These are phyloP conservation scores for Pelecanus crispus DNA, from an alignment of 2,113 vertebrate genomes.

Conservation along the genomic window DNA sequence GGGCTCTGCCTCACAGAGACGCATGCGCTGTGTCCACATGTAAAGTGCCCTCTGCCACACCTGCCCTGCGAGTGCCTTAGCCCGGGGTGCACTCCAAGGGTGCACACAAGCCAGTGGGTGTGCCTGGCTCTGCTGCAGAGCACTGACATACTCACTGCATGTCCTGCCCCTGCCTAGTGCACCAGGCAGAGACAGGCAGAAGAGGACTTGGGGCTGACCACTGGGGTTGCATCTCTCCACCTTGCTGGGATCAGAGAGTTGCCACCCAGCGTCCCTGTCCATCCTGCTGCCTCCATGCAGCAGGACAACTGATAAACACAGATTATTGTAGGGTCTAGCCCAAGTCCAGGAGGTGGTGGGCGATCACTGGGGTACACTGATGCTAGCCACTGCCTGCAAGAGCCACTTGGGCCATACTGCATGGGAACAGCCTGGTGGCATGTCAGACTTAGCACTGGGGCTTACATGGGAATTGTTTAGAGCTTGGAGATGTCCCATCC, in stretches of 20 bases:
- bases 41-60: not conserved
- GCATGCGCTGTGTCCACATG: accelerated
- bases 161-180: not conserved
- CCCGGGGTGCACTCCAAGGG: not conserved
- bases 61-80: accelerated
- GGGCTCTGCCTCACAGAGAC: not conserved
- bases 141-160: accelerated
- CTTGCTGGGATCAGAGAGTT: not conserved
- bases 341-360: too few relatives aligned
- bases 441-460: accelerated
- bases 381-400: not conserved
- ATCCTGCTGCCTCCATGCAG: not conserved
- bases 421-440: not conserved
- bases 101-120: accelerated
- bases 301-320: not conserved
- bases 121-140: not conserved
- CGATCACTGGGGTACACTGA: not conserved
- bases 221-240: not conserved
- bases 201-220: accelerated
- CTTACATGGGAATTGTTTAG: accelerated
- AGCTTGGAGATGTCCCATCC: not conserved
- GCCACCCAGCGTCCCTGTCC: not conserved
- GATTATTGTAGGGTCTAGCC: not conserved
- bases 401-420: not conserved
- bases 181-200: not conserved